Percentiles rank a stretch among this genome's conserved stretches.
Conservation (phyloP, 2,113 vertebrate genomes). For the Lipophrys pholis region DNA sequence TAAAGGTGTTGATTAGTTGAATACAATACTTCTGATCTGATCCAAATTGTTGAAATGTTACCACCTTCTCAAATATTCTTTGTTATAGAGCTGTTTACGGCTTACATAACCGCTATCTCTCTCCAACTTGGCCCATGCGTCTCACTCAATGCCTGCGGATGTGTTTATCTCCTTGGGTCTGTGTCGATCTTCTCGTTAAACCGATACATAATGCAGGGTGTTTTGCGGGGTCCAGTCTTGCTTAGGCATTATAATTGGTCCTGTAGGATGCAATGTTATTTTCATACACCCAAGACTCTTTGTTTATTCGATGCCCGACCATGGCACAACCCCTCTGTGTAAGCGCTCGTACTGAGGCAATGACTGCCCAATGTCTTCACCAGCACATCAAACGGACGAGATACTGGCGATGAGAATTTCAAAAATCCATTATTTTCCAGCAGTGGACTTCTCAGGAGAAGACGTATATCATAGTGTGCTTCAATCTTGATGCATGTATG, state of each 20-base stretch:
- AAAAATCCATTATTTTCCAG: slow-evolving; percentile 47
- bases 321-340: slow-evolving; percentile 32
- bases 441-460: slow-evolving; percentile 19
- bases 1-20: too few species aligned
- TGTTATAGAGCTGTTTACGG: slow-evolving; percentile 9
- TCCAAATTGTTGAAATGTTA: slow-evolving; percentile 1
- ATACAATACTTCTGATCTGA: not conserved
- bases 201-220: slow-evolving; percentile 32
- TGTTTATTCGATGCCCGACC: slow-evolving; percentile 38
- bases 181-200: slow-evolving; percentile 57
- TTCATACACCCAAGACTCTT: slow-evolving; percentile 27
- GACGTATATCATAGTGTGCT: slow-evolving; percentile 1
- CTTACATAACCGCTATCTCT: not conserved
- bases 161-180: slow-evolving; percentile 41
- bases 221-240: slow-evolving; percentile 17
- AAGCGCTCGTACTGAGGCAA: slow-evolving; percentile 11
- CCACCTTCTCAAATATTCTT: not conserved
- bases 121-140: slow-evolving; percentile 29
- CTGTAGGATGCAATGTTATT: slow-evolving; percentile 38
- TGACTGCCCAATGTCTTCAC: slow-evolving; percentile 39
- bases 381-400: slow-evolving; percentile 33
- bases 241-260: slow-evolving; percentile 50
- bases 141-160: slow-evolving; percentile 29
- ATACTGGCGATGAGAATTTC: slow-evolving; percentile 17
- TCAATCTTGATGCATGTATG: too few species aligned